These are phyloP conservation scores for Melangyna quadrimaculata DNA, from an alignment of 2,888 invertebrate genomes.

Conservation along the genomic window DNA sequence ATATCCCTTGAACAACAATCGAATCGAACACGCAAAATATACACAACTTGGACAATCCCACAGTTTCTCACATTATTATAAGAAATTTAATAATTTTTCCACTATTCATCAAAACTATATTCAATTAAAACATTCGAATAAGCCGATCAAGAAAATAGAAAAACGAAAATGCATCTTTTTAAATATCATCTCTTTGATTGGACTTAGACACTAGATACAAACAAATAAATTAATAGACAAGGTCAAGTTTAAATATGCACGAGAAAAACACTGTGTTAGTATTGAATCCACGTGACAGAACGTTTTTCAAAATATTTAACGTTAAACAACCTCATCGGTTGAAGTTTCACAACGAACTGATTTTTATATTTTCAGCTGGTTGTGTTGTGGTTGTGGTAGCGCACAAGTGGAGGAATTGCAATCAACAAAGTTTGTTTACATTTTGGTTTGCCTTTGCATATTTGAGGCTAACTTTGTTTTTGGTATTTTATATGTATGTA, in stretches of 20 bases:
- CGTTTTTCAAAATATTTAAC: background rate
- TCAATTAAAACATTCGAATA: conserved; percentile 2
- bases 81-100: background rate
- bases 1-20: background rate
- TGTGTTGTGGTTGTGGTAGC: background rate
- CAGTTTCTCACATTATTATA: background rate
- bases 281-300: conserved; percentile 36
- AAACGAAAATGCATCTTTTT: background rate
- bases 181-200: background rate
- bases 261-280: background rate
- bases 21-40: background rate
- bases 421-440: conserved; percentile 40
- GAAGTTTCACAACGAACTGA: conserved; percentile 20
- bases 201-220: conserved; percentile 5
- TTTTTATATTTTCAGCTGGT: background rate
- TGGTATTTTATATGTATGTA: background rate
- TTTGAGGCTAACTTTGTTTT: background rate
- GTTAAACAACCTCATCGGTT: background rate
- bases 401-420: conserved; percentile 3
- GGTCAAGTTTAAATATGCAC: conserved; percentile 15
- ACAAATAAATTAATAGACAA: conserved; percentile 20
- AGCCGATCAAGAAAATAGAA: background rate
- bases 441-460: background rate
- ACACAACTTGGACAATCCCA: background rate
- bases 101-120: background rate